A percentile compares a stretch with the other conserved stretches of the same genome.
phyloP scores from a whole-genome alignment of 2,797 vertebrate species.

The Limnodromus scolopaceus region DNA sequence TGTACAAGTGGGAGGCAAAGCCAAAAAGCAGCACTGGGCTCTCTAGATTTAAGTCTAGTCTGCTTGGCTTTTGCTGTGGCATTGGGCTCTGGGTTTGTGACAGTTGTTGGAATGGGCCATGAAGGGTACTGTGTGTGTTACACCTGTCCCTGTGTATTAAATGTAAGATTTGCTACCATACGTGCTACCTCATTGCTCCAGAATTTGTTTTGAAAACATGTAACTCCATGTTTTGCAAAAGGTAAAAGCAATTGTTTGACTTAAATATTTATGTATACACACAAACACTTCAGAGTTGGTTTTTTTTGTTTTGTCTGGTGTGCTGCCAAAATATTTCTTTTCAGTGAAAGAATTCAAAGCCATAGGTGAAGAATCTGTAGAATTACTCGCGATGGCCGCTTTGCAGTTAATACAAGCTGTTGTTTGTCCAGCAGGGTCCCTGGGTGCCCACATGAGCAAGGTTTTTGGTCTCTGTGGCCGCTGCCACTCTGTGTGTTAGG shows the following conservation, averaged over 20 bases:
- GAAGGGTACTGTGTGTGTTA: background rate
- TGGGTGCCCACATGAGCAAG: background rate
- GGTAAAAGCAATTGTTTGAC: background rate
- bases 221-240: background rate
- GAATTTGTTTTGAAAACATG: background rate
- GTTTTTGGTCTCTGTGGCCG: background rate
- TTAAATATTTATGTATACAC: background rate
- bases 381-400: background rate
- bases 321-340: background rate
- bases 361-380: background rate
- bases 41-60: accelerated
- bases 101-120: background rate
- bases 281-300: background rate
- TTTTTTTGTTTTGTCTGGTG: background rate
- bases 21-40: background rate
- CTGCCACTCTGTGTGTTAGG: accelerated
- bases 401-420: background rate
- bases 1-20: background rate
- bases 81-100: background rate
- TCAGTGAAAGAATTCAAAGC: background rate
- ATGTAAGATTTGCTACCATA: background rate
- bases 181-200: accelerated
- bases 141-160: background rate
- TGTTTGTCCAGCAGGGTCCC: accelerated
- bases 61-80: background rate